phyloP scores from a whole-genome alignment of 1,140 invertebrate genomes.

The Paraescarpia echinospica region DNA sequence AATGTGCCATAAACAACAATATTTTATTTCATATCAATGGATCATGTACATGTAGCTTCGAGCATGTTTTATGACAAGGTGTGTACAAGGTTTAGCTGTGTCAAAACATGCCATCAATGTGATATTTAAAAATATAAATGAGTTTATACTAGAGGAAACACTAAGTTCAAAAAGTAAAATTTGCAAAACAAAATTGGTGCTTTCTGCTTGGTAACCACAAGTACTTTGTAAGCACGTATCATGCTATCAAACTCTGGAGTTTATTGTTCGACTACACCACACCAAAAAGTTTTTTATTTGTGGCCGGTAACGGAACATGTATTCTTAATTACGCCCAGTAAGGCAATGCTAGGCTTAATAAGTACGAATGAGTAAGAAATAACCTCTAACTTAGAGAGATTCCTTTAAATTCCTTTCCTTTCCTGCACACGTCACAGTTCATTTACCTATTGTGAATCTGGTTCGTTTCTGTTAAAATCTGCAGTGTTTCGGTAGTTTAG shows the following conservation, averaged over 20 bases:
- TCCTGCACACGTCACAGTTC: neutral
- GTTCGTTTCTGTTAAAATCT: neutral
- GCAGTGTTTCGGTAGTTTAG: neutral
- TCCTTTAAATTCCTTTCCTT: too few relatives aligned
- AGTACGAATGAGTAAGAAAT: neutral
- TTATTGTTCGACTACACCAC: neutral
- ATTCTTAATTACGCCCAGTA: neutral
- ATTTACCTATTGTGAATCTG: neutral
- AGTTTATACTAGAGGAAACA: neutral
- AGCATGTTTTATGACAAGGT: too few relatives aligned
- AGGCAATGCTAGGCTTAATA: neutral
- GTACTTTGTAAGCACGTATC: neutral
- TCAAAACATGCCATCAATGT: too few relatives aligned
- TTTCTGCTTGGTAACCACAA: neutral
- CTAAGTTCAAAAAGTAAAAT: neutral
- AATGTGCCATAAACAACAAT: too few relatives aligned
- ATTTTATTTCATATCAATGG: too few relatives aligned
- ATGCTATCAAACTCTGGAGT: neutral
- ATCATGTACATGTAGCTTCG: too few relatives aligned
- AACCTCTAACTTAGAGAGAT: neutral
- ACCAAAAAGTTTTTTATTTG: neutral
- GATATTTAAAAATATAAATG: neutral
- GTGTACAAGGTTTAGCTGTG: too few relatives aligned
- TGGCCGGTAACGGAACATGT: neutral
- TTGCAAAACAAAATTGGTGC: neutral